Evolutionary conservation across 2,797 vertebrate genomes (phyloP).

Genomic region (Darevskia mixta): DNA sequence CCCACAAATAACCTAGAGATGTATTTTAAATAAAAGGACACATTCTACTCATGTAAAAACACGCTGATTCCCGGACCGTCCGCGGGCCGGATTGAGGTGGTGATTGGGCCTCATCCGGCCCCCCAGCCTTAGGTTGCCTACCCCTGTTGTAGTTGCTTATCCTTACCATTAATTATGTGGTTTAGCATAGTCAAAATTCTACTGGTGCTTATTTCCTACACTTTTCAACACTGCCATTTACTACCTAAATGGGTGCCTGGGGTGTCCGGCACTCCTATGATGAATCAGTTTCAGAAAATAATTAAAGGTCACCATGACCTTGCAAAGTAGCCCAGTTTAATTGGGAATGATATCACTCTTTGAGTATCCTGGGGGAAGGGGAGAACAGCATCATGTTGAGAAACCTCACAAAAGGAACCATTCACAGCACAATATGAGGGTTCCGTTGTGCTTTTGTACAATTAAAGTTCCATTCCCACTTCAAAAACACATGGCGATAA

Average conservation of each 20-base stretch:
- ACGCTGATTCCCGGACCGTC: no score
- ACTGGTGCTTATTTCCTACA: constrained; percentile 37
- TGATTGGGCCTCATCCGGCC: no score
- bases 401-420: neutral
- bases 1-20: no score
- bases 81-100: accelerated
- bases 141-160: constrained; percentile 29
- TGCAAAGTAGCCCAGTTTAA: constrained; percentile 32
- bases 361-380: neutral
- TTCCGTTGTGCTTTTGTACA: neutral
- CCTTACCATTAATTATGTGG: constrained; percentile 42
- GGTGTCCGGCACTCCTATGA: neutral
- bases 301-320: constrained; percentile 45
- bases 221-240: constrained; percentile 43
- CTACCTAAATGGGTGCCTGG: constrained; percentile 19
- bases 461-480: neutral
- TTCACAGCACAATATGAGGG: constrained; percentile 1
- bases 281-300: constrained; percentile 38
- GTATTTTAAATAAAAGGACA: no score
- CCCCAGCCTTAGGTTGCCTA: no score
- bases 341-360: constrained; percentile 27
- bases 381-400: neutral
- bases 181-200: constrained; percentile 48
- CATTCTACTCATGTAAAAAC: no score
- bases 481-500: neutral